phyloP scores from a whole-genome alignment of 1,140 invertebrate genomes.

The Melanaphis sacchari region DNA sequence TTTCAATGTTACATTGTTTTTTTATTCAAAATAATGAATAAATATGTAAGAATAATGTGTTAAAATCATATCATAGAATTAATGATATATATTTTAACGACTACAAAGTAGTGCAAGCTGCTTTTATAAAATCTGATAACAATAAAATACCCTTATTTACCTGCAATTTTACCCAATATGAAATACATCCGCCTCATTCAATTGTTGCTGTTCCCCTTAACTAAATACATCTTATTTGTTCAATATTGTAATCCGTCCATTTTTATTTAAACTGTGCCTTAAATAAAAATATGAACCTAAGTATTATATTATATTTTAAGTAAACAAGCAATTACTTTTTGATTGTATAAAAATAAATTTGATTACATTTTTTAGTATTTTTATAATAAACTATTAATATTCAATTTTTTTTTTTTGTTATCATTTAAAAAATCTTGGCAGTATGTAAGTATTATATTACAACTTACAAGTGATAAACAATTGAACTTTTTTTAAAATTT shows the following conservation, averaged over 20 bases:
- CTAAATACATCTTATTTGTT: not conserved
- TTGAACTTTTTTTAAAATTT: not conserved
- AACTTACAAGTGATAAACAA: not conserved
- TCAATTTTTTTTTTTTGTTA: not conserved
- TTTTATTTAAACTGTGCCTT: constrained; percentile 8
- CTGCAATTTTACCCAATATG: too few relatives aligned
- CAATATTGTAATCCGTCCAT: constrained; percentile 47
- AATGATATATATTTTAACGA: too few relatives aligned
- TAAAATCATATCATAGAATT: too few relatives aligned
- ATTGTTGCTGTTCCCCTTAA: not conserved
- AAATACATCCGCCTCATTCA: not conserved
- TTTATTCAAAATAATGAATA: too few relatives aligned
- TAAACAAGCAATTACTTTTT: not conserved
- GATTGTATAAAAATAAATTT: not conserved
- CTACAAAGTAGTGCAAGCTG: too few relatives aligned
- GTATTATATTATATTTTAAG: not conserved
- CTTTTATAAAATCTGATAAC: too few relatives aligned
- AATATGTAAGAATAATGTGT: too few relatives aligned
- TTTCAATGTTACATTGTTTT: too few relatives aligned
- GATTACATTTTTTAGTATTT: not conserved
- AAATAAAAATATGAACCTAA: not conserved
- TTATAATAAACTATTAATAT: constrained; percentile 42
- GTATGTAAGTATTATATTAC: not conserved
- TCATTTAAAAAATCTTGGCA: not conserved
- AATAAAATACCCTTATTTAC: too few relatives aligned